phyloP scores from a whole-genome alignment of 2,113 vertebrate species.

The Eretmochelys imbricata region DNA sequence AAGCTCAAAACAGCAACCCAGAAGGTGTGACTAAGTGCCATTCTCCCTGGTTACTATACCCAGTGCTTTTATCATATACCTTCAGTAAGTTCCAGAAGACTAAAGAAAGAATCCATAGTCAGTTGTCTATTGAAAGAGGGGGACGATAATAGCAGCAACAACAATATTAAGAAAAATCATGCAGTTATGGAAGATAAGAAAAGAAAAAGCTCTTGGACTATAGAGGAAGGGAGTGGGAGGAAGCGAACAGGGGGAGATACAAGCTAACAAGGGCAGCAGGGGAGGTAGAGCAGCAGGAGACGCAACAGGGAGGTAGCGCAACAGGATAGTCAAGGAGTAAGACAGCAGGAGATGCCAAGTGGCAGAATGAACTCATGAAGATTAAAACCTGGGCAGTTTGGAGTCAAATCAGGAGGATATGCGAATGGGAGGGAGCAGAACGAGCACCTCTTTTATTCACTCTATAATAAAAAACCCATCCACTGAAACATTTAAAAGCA shows the following conservation, averaged over 20 bases:
- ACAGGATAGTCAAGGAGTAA: not conserved
- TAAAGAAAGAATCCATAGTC: not conserved
- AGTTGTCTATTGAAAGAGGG: not conserved
- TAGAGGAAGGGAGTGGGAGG: not conserved
- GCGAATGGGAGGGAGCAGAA: not conserved
- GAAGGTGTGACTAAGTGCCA: not conserved
- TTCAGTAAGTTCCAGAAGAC: not conserved
- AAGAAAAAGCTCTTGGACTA: not conserved
- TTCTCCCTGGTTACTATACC: not conserved
- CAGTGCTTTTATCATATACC: not conserved
- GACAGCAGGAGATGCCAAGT: constrained; percentile 9
- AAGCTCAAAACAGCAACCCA: not conserved
- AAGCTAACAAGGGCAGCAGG: not conserved
- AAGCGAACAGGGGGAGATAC: not conserved
- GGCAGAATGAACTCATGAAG: not conserved
- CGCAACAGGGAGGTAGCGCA: not conserved
- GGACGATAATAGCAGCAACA: not conserved
- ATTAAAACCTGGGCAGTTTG: not conserved
- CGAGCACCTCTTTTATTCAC: not conserved
- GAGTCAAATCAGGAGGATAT: not conserved
- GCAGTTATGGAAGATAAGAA: not conserved
- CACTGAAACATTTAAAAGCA: not conserved
- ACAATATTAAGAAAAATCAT: not conserved
- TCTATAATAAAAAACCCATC: not conserved
- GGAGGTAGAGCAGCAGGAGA: not conserved